Evolutionary conservation across 2,113 vertebrate genomes (phyloP), one percentile per base, ranked within the genome.

Genomic region (Mastomys coucha): DNA sequence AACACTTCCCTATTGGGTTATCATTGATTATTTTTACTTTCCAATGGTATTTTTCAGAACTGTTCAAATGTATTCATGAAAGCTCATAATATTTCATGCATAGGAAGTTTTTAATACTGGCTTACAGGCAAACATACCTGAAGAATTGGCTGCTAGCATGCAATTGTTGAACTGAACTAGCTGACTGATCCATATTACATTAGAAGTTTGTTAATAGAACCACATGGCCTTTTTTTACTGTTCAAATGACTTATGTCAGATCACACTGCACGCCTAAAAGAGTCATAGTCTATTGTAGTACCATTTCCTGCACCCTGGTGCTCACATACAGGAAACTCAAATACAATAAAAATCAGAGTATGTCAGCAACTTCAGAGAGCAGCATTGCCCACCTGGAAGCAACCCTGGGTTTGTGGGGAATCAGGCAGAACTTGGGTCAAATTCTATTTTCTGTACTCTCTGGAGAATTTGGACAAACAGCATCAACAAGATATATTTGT

Each of bases 1-100:
- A 42, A 28, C 13, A 63, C 26, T 58, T 81, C 17, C 20, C 49
- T 95, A 12, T 12, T 58, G 28, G 93, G 75, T 56, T 42, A 63
- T 76, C 53, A 84, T 65, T 81, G 65, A 36, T 95, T 89, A 33
- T 24, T 89, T 97, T 91, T 31, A 82, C 26, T 91, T 96, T 76
- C 91, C 67, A 53, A 58, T 36, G 31, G 10, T 49, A 78, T 91
- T 95, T 94, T 82, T n/a, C 69, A 84, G 78, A 91, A 95, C 49
- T 72, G 28, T 89, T 95, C 82, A 39, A 69, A 39, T 91, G 24
- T 80, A 12, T 89, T 95, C 72, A 78, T 26, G 24, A 96, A 90
- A 42, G 81, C 87, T 94, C 31, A 33, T 31, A 93, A 70, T 39
- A 87, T 89, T 84, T 63, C 17, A 42, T 60, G 81, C 45, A 84